Percentiles rank a stretch among this genome's conserved stretches.
Evolutionary conservation across 2,797 vertebrate genomes (phyloP).

Genomic region (Acrocephalus scirpaceus): DNA sequence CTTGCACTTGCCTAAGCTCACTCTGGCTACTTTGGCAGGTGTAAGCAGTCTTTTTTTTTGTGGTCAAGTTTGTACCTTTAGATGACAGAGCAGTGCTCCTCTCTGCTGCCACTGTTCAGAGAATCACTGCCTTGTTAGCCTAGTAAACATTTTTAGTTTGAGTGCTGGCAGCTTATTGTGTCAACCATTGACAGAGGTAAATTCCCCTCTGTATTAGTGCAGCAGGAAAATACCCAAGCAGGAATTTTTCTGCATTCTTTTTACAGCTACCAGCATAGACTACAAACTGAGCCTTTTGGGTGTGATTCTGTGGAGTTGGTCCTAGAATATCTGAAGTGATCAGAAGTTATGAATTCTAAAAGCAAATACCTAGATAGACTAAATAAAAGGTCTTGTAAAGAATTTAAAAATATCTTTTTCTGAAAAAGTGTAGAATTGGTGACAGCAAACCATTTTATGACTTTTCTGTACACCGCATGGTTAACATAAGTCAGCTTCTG

Average conservation of each 20-base stretch:
- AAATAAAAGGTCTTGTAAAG: background rate
- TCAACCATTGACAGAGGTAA: background rate
- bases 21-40: background rate
- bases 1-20: background rate
- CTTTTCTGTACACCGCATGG: background rate
- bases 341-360: background rate
- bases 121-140: background rate
- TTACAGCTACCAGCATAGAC: background rate
- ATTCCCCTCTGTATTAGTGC: background rate
- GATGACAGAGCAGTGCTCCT: background rate
- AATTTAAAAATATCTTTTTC: background rate
- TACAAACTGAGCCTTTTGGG: background rate
- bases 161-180: background rate
- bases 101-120: background rate
- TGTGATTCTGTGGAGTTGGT: background rate
- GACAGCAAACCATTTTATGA: background rate
- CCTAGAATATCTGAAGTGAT: background rate
- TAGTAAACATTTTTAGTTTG: background rate
- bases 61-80: background rate
- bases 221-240: background rate
- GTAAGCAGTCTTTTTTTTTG: accelerated
- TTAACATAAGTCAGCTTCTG: background rate
- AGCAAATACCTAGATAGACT: background rate
- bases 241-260: background rate
- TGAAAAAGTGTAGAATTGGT: background rate